Percentiles rank a stretch among this genome's conserved stretches.
phyloP scores from a whole-genome alignment of 2,888 invertebrate species.

The Dexiosoma caninum region DNA sequence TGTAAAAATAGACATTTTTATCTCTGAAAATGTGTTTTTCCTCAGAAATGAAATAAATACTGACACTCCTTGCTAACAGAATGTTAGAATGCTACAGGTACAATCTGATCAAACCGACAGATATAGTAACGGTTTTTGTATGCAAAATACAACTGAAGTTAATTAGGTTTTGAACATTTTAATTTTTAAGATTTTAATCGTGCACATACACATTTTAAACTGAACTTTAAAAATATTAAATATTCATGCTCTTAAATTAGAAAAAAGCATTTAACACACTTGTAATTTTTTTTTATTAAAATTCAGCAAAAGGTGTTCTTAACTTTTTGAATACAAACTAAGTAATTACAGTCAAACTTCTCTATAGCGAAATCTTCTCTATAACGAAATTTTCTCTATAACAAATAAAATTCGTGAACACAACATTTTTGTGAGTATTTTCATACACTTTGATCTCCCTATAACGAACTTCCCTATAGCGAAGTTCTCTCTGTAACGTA shows the following conservation, averaged over 20 bases:
- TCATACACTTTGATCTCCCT: too few relatives aligned
- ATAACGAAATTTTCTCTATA: too few relatives aligned
- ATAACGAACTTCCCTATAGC: too few relatives aligned
- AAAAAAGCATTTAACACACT: too few relatives aligned
- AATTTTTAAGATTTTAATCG: not conserved
- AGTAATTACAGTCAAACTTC: too few relatives aligned
- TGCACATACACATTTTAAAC: not conserved
- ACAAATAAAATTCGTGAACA: too few relatives aligned
- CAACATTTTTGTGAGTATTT: too few relatives aligned
- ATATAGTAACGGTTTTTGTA: not conserved
- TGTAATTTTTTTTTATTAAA: not conserved
- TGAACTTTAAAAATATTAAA: not conserved
- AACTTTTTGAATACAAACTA: too few relatives aligned
- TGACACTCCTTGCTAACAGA: conserved; percentile 21
- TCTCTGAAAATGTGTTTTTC: not conserved
- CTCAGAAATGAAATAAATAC: conserved; percentile 27
- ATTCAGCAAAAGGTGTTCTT: not conserved
- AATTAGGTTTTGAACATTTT: conserved; percentile 12
- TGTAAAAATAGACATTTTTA: not conserved
- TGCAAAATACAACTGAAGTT: not conserved
- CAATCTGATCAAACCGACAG: not conserved
- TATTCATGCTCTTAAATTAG: too few relatives aligned
- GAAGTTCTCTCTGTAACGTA: too few relatives aligned
- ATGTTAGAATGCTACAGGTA: conserved; percentile 5
- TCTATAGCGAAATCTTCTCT: too few relatives aligned